phyloP scores from a whole-genome alignment of 1,140 invertebrate species.

The Lithobius niger region DNA sequence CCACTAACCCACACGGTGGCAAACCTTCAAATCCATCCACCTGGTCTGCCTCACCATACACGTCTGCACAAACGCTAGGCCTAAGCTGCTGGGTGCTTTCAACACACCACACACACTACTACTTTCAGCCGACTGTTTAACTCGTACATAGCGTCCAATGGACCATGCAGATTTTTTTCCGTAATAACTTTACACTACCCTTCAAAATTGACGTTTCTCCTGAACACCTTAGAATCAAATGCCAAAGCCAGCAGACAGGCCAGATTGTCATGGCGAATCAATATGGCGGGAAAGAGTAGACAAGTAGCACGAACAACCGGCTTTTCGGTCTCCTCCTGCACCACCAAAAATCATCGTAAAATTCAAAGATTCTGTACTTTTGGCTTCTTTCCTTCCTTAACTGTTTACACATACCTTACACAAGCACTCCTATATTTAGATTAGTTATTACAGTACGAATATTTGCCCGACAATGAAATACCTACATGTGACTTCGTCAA shows the following conservation, averaged over 20 bases:
- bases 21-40: no score
- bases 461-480: neutral
- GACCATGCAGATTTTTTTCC: neutral
- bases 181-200: neutral
- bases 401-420: neutral
- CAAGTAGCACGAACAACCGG: neutral
- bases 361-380: neutral
- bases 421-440: neutral
- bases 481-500: constrained; percentile 5
- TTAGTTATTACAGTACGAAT: neutral
- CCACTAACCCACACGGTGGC: no score
- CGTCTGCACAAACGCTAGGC: neutral
- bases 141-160: neutral
- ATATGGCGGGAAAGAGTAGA: constrained; percentile 9
- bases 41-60: no score
- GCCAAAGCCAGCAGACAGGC: neutral
- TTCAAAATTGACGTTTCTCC: neutral
- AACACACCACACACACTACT: neutral
- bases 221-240: no score
- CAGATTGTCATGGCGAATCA: constrained; percentile 6
- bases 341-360: no score
- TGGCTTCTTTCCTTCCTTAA: neutral
- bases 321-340: neutral
- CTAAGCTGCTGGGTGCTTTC: neutral
- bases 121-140: neutral